Evolutionary conservation across 2,113 vertebrate genomes (phyloP).

Genomic region (Excalfactoria chinensis): DNA sequence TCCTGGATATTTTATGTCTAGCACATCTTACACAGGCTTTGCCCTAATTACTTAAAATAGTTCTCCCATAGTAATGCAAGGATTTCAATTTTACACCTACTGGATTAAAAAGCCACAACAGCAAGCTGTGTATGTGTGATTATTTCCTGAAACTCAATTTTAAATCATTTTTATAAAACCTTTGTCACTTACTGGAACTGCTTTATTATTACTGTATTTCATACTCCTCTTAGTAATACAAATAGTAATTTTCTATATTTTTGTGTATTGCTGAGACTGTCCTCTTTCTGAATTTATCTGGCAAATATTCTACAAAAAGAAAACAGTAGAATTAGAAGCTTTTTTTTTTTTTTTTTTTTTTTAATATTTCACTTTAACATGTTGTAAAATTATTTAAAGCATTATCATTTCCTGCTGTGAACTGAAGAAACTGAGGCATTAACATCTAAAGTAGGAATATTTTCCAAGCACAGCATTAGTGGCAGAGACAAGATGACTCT

Average conservation of each 20-base stretch:
- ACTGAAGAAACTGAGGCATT: not conserved
- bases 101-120: conserved; percentile 61
- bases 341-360: not conserved
- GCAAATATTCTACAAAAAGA: not conserved
- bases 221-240: not conserved
- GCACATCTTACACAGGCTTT: conserved; percentile 38
- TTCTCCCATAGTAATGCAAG: conserved; percentile 16
- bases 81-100: conserved; percentile 64
- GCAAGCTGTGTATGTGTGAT: conserved; percentile 12
- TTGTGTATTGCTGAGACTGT: not conserved
- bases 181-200: conserved; percentile 1
- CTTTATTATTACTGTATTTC: not conserved
- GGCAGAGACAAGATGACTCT: not conserved
- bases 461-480: not conserved
- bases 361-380: not conserved
- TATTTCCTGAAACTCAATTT: conserved; percentile 36
- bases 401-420: not conserved
- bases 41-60: conserved; percentile 65
- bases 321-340: not conserved
- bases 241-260: not conserved
- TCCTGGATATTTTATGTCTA: conserved; percentile 24
- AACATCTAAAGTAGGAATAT: not conserved
- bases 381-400: not conserved
- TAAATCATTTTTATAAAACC: conserved; percentile 1
- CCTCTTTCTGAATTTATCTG: not conserved